Percentiles rank a stretch among this genome's conserved stretches.
Conservation (phyloP, 2,113 vertebrate genomes). For the Mohoua ochrocephala region DNA sequence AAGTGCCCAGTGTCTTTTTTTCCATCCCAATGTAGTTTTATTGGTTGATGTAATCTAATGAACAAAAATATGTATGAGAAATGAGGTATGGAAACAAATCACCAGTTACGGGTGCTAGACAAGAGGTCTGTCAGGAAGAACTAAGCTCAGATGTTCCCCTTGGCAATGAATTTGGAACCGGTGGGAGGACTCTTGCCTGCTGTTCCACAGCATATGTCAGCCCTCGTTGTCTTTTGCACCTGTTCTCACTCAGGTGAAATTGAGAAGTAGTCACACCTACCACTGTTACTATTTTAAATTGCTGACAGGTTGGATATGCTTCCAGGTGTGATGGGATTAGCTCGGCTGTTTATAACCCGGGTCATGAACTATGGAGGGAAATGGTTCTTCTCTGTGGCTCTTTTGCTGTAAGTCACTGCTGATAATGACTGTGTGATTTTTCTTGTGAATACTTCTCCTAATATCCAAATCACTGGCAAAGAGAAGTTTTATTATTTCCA, state of each 20-base stretch:
- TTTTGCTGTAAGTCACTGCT: neutral
- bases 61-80: neutral
- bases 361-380: neutral
- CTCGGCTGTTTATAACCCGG: neutral
- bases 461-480: neutral
- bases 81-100: neutral
- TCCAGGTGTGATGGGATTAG: neutral
- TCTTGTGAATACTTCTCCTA: neutral
- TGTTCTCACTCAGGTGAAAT: neutral
- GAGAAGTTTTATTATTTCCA: neutral
- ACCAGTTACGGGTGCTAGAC: neutral
- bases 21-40: neutral
- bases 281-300: constrained; percentile 11
- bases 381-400: neutral
- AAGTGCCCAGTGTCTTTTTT: neutral
- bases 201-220: neutral
- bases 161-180: neutral
- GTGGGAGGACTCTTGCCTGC: neutral
- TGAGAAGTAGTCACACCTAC: neutral
- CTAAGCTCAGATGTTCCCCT: neutral
- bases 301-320: neutral
- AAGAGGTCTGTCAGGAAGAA: neutral
- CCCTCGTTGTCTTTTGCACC: neutral
- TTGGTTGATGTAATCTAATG: neutral
- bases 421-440: neutral